phyloP scores from a whole-genome alignment of 2,113 vertebrate species.

The Nothocercus nigrocapillus region DNA sequence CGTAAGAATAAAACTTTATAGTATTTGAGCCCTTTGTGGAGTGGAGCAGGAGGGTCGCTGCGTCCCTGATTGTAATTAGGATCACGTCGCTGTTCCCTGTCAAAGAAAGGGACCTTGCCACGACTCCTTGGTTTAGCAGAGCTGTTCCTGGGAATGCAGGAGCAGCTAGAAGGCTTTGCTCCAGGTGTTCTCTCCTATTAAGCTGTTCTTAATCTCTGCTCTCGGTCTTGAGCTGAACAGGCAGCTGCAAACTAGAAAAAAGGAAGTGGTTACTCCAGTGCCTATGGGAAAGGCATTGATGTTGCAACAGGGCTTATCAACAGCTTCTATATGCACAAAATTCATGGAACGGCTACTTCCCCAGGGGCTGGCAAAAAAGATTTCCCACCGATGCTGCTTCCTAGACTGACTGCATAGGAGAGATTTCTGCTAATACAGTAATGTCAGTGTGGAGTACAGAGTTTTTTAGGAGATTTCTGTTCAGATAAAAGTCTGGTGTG shows the following conservation, averaged over 20 bases:
- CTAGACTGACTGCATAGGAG: not conserved
- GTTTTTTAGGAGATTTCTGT: not conserved
- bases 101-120: conserved; percentile 43
- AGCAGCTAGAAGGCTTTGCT: conserved; percentile 45
- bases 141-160: conserved; percentile 43
- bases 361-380: not conserved
- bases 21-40: not conserved
- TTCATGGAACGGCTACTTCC: conserved; percentile 45
- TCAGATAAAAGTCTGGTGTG: not conserved
- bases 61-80: not conserved
- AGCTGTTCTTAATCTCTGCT: conserved; percentile 64
- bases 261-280: conserved; percentile 68
- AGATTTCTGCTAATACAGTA: not conserved
- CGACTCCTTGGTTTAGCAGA: conserved; percentile 24
- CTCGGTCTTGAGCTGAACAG: conserved; percentile 64
- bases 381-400: conserved; percentile 63
- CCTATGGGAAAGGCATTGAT: conserved; percentile 71
- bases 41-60: not conserved
- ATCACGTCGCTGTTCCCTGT: conserved; percentile 16
- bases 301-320: conserved; percentile 71
- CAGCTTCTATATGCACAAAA: conserved; percentile 53
- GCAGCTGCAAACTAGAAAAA: conserved; percentile 73
- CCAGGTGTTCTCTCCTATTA: conserved; percentile 66
- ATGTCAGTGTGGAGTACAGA: not conserved
- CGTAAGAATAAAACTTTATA: conserved; percentile 17